Evolutionary conservation across 2,113 vertebrate species (phyloP), one percentile per base, ranked within the genome.

Genomic region (Myiozetetes cayanensis): DNA sequence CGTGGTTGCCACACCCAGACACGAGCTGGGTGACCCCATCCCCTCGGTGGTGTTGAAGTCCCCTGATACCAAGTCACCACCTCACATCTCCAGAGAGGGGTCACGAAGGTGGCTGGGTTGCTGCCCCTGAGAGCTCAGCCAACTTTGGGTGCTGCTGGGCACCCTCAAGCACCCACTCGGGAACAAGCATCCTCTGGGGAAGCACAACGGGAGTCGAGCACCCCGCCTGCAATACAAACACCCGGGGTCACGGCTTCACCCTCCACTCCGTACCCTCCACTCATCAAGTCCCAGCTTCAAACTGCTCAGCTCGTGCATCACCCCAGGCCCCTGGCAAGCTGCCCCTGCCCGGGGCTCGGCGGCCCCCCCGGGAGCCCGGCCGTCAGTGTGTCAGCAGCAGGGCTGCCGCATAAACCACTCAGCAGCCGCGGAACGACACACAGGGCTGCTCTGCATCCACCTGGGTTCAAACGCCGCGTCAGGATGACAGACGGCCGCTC

Each of bases 201-300:
- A 47, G 61, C 28, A 9, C 27, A n/a, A 16, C 17, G 27, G 49
- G 59, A 58, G 12, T 8, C 19, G 33, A 41, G 44, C 37, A 72
- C 22, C 33, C 1, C 0, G 17, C 28, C 50, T 28, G 39, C 46
- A 55, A 49, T 41, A 30, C 27, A 41, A 52, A n/a, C 37, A 62
- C 62, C 33, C 4, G 2, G 27, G 27, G 53, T 30, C 66, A 52
- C 0, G 0, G 30, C 23, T 47, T 59, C 58, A 25, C 35, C 52
- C 44, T 87, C 44, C 39, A 23, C 1, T 1, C 10, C 0, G 0
- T 19, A 4, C 14, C 49, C 31, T 33, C 22, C 0, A 1, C 47
- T 67, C 33, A 39, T 21, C 61, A 28, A 50, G 22, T 30, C 55
- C 47, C 33, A 77, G 59, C 43, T 73, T 67, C 76, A n/a, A 37